Base-by-base conservation (phyloP, 1,140 invertebrate genomes). In the Diabrotica undecimpunctata region DNA sequence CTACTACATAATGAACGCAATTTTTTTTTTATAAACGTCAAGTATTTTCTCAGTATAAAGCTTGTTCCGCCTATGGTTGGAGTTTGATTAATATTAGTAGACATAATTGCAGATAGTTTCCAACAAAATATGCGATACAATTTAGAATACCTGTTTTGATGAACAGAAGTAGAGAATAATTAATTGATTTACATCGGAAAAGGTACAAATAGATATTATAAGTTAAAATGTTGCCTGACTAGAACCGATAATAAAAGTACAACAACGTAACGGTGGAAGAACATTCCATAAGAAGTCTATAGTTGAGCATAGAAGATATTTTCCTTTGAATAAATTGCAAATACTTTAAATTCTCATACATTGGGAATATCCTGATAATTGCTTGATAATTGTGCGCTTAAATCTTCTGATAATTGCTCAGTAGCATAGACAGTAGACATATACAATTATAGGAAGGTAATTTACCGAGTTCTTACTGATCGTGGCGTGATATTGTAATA, bases 141-240 rank as follows among this genome's bases (percentile, higher is more conserved):
- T 61, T 61, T 61, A 61, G 52, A 61, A 61, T 61, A 61, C 59
- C 59, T 61, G 59, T 61, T 61, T 52, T 39, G 59, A 61, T 61
- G 59, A 61, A 61, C 59, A 61, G 59, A 61, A 61, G 59, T 46
- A 61, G 12, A 36, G 13, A 50, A 61, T 61, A 61, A 61, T 61
- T 61, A 61, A 50, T 61, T 61, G 59, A 61, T 61, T 61, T 37
- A 36, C 46, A 61, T 61, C 41, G 36, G 52, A 61, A 61, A 61
- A 61, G 46, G 59, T 61, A 50, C 35, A 61, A 35, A 39, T 50
- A 39, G 59, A 61, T 41, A 39, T 25, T 14, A 14, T 36, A 55
- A 55, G 13, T 55, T 55, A 25, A 10, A 25, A 55, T 25, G 13
- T 14, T 55, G 54, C 41, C 41, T 46, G 41, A 46, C 41, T 46